Conservation (phyloP, 2,113 vertebrate genomes). For the Colius striatus region DNA sequence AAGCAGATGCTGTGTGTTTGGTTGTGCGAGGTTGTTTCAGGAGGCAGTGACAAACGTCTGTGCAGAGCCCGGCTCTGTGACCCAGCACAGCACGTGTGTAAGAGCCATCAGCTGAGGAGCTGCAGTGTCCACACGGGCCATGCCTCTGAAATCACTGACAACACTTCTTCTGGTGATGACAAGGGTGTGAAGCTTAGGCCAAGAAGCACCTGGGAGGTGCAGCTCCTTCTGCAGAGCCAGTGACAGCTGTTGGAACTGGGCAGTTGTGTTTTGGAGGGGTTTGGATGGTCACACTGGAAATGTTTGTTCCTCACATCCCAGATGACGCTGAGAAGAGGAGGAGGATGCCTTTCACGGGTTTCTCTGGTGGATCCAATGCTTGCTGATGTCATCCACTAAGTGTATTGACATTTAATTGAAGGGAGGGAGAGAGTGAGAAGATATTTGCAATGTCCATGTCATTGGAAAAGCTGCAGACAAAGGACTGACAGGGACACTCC, state of each 20-base stretch:
- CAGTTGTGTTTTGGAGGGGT: background rate
- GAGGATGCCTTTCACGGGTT: background rate
- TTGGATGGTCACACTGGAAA: background rate
- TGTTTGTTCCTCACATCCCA: background rate
- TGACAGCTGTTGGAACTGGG: background rate
- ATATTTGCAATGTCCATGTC: background rate
- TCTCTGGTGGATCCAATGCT: background rate
- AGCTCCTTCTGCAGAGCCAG: background rate
- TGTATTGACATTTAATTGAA: background rate
- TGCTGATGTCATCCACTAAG: background rate
- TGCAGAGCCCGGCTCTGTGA: background rate
- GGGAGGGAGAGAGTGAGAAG: background rate
- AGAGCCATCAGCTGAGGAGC: background rate
- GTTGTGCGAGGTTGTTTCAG: rapidly evolving
- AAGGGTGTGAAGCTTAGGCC: background rate
- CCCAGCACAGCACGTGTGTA: background rate
- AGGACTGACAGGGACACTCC: background rate
- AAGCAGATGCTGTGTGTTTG: background rate
- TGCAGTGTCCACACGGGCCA: rapidly evolving
- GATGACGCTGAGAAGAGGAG: background rate
- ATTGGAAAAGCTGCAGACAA: background rate
- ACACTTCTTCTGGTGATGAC: background rate
- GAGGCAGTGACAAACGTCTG: background rate
- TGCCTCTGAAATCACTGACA: background rate
- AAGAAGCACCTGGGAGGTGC: background rate